phyloP scores from a whole-genome alignment of 2,113 vertebrate genomes.

The Nanorana parkeri region DNA sequence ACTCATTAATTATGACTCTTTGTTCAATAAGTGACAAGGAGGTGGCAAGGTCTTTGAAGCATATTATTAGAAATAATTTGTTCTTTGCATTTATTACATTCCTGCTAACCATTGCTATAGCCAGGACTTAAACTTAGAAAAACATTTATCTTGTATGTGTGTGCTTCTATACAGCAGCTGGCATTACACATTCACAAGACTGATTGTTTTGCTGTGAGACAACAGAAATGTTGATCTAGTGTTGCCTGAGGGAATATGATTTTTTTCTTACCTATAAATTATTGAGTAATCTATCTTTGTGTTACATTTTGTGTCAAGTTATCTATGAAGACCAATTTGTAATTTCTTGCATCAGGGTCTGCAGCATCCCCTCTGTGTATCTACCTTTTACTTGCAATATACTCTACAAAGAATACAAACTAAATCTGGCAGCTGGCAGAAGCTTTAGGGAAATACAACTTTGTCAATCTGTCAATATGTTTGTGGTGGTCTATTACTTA shows the following conservation, averaged over 20 bases:
- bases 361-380: neutral
- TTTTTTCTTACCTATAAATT: slow-evolving; percentile 1
- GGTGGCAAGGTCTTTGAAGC: too few relatives aligned
- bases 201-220: neutral
- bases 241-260: neutral
- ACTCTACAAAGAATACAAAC: neutral
- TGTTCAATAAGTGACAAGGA: too few relatives aligned
- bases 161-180: slow-evolving; percentile 11
- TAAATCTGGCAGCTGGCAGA: neutral
- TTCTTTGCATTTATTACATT: neutral
- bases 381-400: neutral
- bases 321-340: neutral
- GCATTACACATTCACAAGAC: slow-evolving; percentile 11
- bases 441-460: too few relatives aligned
- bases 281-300: slow-evolving; percentile 14
- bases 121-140: too few relatives aligned
- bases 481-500: too few relatives aligned
- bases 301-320: neutral
- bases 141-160: neutral
- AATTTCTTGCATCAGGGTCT: neutral
- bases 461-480: too few relatives aligned
- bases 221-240: slow-evolving; percentile 13
- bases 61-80: too few relatives aligned
- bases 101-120: too few relatives aligned
- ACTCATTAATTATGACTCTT: too few relatives aligned